Conservation (phyloP, 2,797 vertebrate genomes). For the Sibirionetta formosa region DNA sequence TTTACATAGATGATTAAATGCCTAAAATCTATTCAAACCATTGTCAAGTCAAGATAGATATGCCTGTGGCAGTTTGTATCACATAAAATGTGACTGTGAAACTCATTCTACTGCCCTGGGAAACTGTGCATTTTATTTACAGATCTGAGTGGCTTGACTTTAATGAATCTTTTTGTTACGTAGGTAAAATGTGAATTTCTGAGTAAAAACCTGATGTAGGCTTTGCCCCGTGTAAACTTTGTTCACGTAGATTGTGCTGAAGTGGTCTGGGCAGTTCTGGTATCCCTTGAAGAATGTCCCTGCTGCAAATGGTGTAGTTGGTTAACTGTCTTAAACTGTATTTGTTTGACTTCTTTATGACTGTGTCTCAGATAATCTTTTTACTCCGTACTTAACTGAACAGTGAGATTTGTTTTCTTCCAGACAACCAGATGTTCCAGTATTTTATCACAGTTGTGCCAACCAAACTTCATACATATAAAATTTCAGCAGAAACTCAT, state of each 20-base stretch:
- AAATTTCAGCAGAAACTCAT: constrained; percentile 88
- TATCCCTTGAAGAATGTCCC: neutral
- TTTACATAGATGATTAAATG: neutral
- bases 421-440: constrained; percentile 99
- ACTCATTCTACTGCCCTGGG: neutral
- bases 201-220: neutral
- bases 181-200: neutral
- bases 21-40: neutral
- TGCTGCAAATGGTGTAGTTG: neutral
- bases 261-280: neutral
- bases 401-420: constrained; percentile 58
- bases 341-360: neutral
- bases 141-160: neutral
- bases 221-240: neutral
- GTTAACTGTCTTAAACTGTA: neutral
- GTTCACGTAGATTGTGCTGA: neutral
- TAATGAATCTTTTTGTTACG: neutral
- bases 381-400: neutral
- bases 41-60: neutral
- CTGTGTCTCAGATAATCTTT: neutral
- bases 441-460: constrained; percentile 99
- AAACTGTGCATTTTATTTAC: neutral
- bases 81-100: neutral
- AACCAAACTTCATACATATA: constrained; percentile 95
- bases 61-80: neutral